These are phyloP conservation scores for Hemibagrus wyckioides DNA, from an alignment of 2,113 vertebrate genomes.

Conservation along the genomic window DNA sequence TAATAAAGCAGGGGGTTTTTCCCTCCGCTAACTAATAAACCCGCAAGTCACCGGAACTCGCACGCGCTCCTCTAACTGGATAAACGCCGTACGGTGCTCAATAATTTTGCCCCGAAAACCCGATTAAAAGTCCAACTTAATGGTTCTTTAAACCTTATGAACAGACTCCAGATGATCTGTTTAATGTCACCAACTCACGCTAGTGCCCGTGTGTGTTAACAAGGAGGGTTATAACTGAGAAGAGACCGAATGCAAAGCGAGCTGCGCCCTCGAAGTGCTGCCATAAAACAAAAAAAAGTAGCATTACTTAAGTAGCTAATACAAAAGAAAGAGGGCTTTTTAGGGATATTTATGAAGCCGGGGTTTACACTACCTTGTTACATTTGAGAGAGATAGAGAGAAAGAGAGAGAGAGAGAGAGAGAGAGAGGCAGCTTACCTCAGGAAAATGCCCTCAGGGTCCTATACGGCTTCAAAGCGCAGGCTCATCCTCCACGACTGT, in stretches of 20 bases:
- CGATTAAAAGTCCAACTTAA: neutral
- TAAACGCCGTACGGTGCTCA: neutral
- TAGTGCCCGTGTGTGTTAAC: too few species aligned
- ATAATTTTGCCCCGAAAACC: neutral
- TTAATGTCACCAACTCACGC: too few species aligned
- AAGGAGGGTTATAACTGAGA: too few species aligned
- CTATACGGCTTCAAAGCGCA: slow-evolving; percentile 49
- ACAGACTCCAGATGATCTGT: too few species aligned
- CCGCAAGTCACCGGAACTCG: too few species aligned
- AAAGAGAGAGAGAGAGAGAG: slow-evolving; percentile 9
- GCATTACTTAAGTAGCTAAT: too few species aligned
- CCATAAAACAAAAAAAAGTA: neutral
- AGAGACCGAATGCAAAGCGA: neutral
- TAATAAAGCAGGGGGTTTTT: too few species aligned
- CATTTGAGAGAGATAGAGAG: slow-evolving; percentile 1
- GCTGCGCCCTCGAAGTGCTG: neutral
- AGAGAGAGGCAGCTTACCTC: slow-evolving; percentile 38
- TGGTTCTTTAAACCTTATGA: neutral
- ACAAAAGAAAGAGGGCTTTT: neutral
- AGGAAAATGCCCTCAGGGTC: slow-evolving; percentile 44
- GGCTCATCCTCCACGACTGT: slow-evolving; percentile 37
- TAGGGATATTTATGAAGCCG: neutral
- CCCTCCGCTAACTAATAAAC: too few species aligned
- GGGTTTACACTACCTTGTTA: slow-evolving; percentile 40
- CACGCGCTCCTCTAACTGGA: neutral